A percentile compares a stretch with the other conserved stretches of the same genome.
Evolutionary conservation across 2,888 invertebrate species (phyloP).

Genomic region (Neria commutata): DNA sequence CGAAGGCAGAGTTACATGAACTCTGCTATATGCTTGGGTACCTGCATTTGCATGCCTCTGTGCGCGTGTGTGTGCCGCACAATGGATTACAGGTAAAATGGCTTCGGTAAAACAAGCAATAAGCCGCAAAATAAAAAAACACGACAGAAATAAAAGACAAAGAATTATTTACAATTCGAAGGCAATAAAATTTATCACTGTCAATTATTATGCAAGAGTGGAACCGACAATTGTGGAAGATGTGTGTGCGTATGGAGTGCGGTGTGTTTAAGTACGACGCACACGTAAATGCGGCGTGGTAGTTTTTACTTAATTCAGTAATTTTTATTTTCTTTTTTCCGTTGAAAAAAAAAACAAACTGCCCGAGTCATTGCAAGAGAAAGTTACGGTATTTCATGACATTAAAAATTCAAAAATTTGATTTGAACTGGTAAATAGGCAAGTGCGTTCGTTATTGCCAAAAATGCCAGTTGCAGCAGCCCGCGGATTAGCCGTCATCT

Average conservation of each 20-base stretch:
- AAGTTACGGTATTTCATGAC: not conserved
- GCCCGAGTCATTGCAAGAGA: not conserved
- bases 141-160: conserved; percentile 27
- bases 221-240: conserved; percentile 6
- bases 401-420: conserved; percentile 36
- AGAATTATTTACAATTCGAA: conserved; percentile 38
- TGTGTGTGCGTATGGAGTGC: not conserved
- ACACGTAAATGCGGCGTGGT: not conserved
- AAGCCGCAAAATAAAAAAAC: not conserved
- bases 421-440: conserved; percentile 35
- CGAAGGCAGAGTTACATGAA: conserved; percentile 40
- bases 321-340: not conserved
- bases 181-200: conserved; percentile 49
- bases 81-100: not conserved
- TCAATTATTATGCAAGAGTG: conserved; percentile 51
- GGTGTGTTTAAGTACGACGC: not conserved
- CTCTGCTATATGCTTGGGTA: conserved; percentile 33
- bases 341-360: too few relatives aligned
- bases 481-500: not conserved
- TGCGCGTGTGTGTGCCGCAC: not conserved
- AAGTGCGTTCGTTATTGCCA: not conserved
- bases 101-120: not conserved
- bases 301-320: not conserved
- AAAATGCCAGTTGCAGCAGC: not conserved
- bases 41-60: too few relatives aligned